Evolutionary conservation across 2,113 vertebrate genomes (phyloP), one percentile per base, ranked within the genome.

Genomic region (Amblyornis subalaris): DNA sequence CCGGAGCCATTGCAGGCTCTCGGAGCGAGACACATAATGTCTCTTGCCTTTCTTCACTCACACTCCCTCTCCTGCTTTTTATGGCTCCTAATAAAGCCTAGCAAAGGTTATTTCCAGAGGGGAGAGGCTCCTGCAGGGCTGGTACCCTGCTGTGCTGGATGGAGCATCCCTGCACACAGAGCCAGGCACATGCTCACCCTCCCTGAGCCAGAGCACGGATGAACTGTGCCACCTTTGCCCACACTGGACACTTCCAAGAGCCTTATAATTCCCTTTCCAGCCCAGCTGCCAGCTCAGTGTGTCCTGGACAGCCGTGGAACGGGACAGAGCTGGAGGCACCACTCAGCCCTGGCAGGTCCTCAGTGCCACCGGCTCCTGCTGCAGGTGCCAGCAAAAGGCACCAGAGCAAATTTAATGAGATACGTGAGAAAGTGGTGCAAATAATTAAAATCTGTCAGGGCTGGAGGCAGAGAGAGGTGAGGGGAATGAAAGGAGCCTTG

Each of bases 71-170:
- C 48, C 90, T 88, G 73, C 62, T 55, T 65, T 57, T 77, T 53
- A 89, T 70, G 92, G 69, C 85, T 74, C 31, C 40, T 86, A 93
- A 93, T 87, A 83, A 92, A 92, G 96, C 80, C 38, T 65, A 54
- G 82, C 53, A 78, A n/a, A 92, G 85, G 77, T 87, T 82, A 60
- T 89, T 92, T 96, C 66, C 71, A 33, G n/a, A 69, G 35, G 51
- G 71, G 83, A 53, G 74, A n/a, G 88, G 48, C 15, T 35, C 73
- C 14, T 22, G 36, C 7, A 10, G 71, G 67, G 60, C 50, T 0
- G 8, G 26, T 10, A n/a, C 53, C 78, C 66, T n/a, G 80, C 62
- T 9, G 22, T 26, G 35, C 5, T 0, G 82, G 51, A 21, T 9
- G 76, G 73, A 77, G 73, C 72, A 6, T 22, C 84, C 47, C 45